phyloP scores from a whole-genome alignment of 2,888 invertebrate species.

The Xestia rhomboidea region DNA sequence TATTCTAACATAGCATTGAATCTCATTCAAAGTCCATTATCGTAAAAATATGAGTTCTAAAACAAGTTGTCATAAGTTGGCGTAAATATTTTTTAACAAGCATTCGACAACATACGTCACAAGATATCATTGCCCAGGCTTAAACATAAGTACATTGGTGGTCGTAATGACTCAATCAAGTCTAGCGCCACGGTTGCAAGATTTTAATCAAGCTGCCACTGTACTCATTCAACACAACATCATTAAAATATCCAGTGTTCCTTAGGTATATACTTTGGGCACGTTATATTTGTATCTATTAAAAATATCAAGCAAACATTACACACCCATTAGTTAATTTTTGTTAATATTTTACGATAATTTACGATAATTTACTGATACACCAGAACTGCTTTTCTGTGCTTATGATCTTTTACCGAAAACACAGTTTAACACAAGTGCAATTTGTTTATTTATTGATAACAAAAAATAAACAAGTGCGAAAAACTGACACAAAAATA shows the following conservation, averaged over 20 bases:
- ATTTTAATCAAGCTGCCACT: constrained; percentile 9
- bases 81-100: background rate
- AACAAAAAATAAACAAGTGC: background rate
- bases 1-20: constrained; percentile 1
- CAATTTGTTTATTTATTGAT: background rate
- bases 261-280: constrained; percentile 1
- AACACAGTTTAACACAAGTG: background rate
- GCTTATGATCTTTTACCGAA: background rate
- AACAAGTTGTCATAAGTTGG: background rate
- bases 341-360: no score
- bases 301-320: background rate
- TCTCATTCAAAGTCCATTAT: constrained; percentile 3
- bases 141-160: background rate
- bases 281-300: background rate
- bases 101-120: constrained; percentile 19
- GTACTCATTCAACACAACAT: constrained; percentile 16
- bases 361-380: background rate
- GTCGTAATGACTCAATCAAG: background rate
- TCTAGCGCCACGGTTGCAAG: constrained; percentile 1
- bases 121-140: background rate
- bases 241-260: constrained; percentile 9
- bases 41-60: background rate
- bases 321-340: background rate
- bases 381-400: background rate
- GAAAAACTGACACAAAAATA: constrained; percentile 12